These are phyloP conservation scores for Hippocampus barbouri DNA, from an alignment of 2,113 vertebrate species.

Conservation along the genomic window DNA sequence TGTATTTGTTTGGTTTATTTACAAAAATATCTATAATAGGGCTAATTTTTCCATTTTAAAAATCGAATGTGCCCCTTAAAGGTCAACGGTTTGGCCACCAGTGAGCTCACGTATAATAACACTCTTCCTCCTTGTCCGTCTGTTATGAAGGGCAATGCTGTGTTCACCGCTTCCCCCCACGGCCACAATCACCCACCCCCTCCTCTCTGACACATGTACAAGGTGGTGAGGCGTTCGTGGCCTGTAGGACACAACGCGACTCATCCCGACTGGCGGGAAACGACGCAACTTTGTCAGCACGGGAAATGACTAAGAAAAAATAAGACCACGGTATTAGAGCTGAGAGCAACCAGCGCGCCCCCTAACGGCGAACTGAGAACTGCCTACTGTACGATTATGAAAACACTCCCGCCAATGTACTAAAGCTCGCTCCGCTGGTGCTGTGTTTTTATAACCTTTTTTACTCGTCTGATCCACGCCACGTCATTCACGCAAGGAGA, in stretches of 20 bases:
- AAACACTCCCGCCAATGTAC: conserved; percentile 70
- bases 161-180: conserved; percentile 53
- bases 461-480: conserved; percentile 52
- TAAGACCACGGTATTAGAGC: conserved; percentile 8
- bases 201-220: conserved; percentile 1
- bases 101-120: conserved; percentile 22
- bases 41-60: conserved; percentile 17
- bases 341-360: conserved; percentile 57
- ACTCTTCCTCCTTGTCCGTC: conserved; percentile 34
- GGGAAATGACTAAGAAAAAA: conserved; percentile 26
- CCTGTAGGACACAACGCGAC: conserved; percentile 4
- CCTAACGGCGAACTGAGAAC: conserved; percentile 63
- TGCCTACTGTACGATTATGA: conserved; percentile 58
- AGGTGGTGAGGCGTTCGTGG: not conserved
- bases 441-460: conserved; percentile 35
- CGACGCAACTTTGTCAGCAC: conserved; percentile 54
- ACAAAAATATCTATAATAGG: not conserved
- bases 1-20: not conserved
- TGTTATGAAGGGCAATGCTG: conserved; percentile 49
- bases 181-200: conserved; percentile 12
- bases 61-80: not conserved
- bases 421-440: conserved; percentile 55
- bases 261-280: conserved; percentile 51
- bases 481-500: not conserved
- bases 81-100: not conserved